Evolutionary conservation across 2,113 vertebrate genomes (phyloP).

Genomic region (Lophochroa leadbeateri): DNA sequence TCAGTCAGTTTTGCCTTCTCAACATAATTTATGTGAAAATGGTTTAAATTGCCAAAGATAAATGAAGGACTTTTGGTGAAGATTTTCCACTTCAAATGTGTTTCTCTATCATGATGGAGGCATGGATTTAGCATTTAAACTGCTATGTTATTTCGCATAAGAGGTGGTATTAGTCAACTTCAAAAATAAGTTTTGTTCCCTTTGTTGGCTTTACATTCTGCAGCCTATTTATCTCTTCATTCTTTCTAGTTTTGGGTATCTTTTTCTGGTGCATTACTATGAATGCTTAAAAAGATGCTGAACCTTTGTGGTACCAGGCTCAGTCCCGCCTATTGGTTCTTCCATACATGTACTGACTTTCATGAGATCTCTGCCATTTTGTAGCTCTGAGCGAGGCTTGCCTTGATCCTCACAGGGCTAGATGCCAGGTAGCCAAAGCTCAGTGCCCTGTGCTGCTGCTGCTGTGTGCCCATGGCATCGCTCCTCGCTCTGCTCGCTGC

Average conservation of each 20-base stretch:
- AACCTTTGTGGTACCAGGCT: background rate
- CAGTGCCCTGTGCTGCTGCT: background rate
- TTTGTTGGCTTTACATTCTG: background rate
- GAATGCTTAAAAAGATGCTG: background rate
- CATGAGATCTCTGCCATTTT: background rate
- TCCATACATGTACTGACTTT: accelerated
- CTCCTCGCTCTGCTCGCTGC: background rate
- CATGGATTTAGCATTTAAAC: background rate
- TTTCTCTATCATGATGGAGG: background rate
- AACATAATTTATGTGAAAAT: background rate
- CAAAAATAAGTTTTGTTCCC: background rate
- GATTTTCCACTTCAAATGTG: background rate
- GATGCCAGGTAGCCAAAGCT: background rate
- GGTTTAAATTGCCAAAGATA: background rate
- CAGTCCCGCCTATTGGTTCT: background rate
- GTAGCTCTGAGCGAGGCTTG: background rate
- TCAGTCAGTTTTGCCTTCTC: constrained; percentile 22
- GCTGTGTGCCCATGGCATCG: background rate
- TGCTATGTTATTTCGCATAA: background rate
- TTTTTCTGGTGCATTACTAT: background rate
- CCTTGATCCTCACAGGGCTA: background rate
- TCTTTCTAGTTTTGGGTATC: background rate
- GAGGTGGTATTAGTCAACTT: background rate
- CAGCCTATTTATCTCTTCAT: background rate
- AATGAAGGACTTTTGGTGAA: background rate